These are phyloP conservation scores for Phoeniculus purpureus DNA, from an alignment of 2,797 vertebrate species.

Conservation along the genomic window DNA sequence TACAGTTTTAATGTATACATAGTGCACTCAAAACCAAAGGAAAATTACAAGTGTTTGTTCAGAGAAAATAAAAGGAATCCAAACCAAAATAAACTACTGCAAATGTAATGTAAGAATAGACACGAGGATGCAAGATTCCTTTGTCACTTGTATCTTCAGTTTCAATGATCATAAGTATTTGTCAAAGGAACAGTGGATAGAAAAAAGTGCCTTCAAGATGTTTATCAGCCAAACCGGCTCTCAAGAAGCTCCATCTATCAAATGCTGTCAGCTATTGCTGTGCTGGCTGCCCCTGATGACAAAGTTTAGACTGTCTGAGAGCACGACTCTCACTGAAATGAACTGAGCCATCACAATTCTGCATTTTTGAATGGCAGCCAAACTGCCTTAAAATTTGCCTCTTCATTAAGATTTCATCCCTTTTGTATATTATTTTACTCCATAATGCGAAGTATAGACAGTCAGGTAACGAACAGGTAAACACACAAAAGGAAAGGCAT, in stretches of 20 bases:
- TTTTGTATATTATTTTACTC: not conserved
- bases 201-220: not conserved
- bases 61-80: not conserved
- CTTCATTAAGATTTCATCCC: not conserved
- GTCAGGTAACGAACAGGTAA: not conserved
- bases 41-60: not conserved
- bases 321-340: not conserved
- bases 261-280: not conserved
- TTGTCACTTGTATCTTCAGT: not conserved
- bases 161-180: not conserved
- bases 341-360: not conserved
- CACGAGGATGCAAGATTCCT: not conserved
- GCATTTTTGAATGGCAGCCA: slow-evolving; percentile 44
- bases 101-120: not conserved
- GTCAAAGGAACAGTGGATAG: not conserved
- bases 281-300: not conserved
- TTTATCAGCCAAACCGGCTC: not conserved
- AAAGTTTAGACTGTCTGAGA: slow-evolving; percentile 15
- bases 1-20: not conserved
- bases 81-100: not conserved
- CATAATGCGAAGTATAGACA: not conserved
- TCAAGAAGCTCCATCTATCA: not conserved
- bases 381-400: not conserved
- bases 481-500: not conserved
- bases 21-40: not conserved